These are phyloP conservation scores for Gyrodactylus salaris DNA, from an alignment of 1,140 invertebrate genomes.

Conservation along the genomic window DNA sequence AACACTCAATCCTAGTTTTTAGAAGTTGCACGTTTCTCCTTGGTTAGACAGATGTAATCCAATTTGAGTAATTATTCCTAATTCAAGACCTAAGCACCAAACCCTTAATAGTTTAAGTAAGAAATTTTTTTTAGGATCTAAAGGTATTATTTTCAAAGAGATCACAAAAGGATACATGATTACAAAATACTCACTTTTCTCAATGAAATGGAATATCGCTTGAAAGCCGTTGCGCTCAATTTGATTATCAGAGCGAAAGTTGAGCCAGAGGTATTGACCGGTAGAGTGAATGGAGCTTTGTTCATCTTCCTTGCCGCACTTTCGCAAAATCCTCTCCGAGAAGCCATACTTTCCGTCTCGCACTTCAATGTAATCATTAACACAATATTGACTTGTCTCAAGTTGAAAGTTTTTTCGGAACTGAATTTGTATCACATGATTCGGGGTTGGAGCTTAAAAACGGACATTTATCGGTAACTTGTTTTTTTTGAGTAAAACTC, in stretches of 20 bases:
- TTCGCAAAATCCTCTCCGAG: neutral
- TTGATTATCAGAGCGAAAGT: conserved; percentile 2
- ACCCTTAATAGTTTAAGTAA: too few species aligned
- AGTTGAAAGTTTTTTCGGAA: neutral
- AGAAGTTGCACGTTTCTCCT: too few species aligned
- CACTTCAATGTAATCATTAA: conserved; percentile 2
- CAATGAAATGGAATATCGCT: neutral
- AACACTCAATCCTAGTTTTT: too few species aligned
- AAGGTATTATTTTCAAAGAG: too few species aligned
- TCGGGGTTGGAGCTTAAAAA: neutral
- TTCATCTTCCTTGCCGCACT: conserved; percentile 1
- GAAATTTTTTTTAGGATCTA: too few species aligned
- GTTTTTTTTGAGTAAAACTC: too few species aligned
- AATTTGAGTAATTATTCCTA: too few species aligned
- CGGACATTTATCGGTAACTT: neutral
- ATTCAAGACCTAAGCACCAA: too few species aligned
- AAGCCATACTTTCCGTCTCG: conserved; percentile 6
- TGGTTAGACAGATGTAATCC: too few species aligned
- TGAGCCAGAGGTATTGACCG: neutral
- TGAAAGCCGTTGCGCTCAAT: neutral
- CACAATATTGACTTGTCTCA: neutral
- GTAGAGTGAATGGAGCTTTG: neutral
- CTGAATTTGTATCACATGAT: neutral
- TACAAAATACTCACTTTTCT: neutral
- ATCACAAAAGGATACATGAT: too few species aligned